phyloP scores from a whole-genome alignment of 2,113 vertebrate species.

The Solenodon paradoxus region DNA sequence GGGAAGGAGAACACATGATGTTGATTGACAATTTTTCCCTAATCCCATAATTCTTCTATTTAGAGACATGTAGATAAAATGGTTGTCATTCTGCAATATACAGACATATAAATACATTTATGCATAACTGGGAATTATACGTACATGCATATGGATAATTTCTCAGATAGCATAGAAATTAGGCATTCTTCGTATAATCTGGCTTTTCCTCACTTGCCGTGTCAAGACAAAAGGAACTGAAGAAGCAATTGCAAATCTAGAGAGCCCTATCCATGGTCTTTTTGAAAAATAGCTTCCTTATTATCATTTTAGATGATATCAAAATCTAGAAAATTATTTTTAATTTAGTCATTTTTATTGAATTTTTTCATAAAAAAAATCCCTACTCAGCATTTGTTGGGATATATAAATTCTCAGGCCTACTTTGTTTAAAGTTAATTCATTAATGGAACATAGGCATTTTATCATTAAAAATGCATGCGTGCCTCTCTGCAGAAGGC shows the following conservation, averaged over 20 bases:
- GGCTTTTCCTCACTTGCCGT: neutral
- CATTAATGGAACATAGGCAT: neutral
- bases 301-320: neutral
- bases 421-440: slow-evolving; percentile 43
- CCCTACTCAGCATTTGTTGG: slow-evolving; percentile 6
- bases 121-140: neutral
- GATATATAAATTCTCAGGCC: slow-evolving; percentile 1
- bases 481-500: slow-evolving; percentile 18
- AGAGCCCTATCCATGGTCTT: neutral
- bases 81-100: neutral
- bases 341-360: neutral
- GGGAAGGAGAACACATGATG: neutral
- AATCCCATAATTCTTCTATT: neutral
- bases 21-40: neutral
- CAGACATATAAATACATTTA: neutral
- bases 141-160: neutral
- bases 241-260: neutral
- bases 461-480: slow-evolving; percentile 45
- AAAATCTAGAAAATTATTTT: slow-evolving; percentile 13
- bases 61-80: slow-evolving; percentile 9
- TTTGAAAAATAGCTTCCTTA: neutral
- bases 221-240: neutral
- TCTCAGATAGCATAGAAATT: neutral
- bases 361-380: slow-evolving; percentile 19
- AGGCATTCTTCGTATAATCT: neutral